A percentile compares a stretch with the other conserved stretches of the same genome.
These are phyloP conservation scores for Eudemis profundana DNA, from an alignment of 2,888 invertebrate species.

Conservation along the genomic window DNA sequence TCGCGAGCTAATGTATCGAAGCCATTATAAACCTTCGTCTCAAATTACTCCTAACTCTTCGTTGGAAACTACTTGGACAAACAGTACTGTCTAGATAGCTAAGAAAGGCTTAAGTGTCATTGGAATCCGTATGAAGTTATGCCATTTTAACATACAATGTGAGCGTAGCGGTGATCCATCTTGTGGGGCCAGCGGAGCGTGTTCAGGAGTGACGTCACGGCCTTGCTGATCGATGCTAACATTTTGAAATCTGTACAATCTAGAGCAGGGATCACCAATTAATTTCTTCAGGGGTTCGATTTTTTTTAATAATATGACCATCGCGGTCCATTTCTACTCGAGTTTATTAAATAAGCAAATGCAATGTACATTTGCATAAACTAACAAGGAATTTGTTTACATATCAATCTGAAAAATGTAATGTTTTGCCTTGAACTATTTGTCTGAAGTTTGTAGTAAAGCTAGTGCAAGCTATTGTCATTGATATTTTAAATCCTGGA, in stretches of 20 bases:
- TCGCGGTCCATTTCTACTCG: too few relatives aligned
- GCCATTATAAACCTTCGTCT: slow-evolving; percentile 21
- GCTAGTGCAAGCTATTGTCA: too few relatives aligned
- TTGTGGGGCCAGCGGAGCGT: slow-evolving; percentile 31
- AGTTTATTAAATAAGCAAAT: too few relatives aligned
- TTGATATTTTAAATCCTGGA: too few relatives aligned
- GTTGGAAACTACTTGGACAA: slow-evolving; percentile 21
- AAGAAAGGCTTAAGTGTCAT: background rate
- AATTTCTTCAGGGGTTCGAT: too few relatives aligned
- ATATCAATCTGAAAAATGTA: too few relatives aligned
- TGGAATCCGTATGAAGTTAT: background rate
- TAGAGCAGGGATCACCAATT: slow-evolving; percentile 1
- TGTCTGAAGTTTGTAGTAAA: too few relatives aligned
- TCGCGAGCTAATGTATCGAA: slow-evolving; percentile 25
- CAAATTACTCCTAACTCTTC: slow-evolving; percentile 24
- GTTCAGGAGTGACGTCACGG: slow-evolving; percentile 23
- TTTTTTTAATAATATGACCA: too few relatives aligned
- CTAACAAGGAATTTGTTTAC: too few relatives aligned
- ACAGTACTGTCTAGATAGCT: background rate
- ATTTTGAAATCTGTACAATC: slow-evolving; percentile 18
- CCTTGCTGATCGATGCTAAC: slow-evolving; percentile 9
- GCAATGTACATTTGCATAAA: too few relatives aligned
- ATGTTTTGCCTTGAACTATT: too few relatives aligned
- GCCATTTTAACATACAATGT: background rate
- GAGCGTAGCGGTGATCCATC: slow-evolving; percentile 27